These are phyloP conservation scores for Argyresthia goedartella DNA, from an alignment of 2,888 invertebrate genomes.

Conservation along the genomic window DNA sequence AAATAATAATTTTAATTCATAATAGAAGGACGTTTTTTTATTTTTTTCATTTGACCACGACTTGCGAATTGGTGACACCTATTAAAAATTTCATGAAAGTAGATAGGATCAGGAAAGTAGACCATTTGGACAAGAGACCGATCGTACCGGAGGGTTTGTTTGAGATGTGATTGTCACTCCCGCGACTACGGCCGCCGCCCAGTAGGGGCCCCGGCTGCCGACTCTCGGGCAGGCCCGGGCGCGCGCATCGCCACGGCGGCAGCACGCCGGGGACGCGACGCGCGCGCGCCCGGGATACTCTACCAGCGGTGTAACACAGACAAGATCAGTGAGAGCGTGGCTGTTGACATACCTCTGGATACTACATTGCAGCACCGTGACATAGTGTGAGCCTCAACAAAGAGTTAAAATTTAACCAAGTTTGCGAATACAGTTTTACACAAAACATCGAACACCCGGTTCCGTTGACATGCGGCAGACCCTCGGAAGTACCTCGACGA, in stretches of 20 bases:
- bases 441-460: no score
- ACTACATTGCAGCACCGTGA: neutral
- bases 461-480: no score
- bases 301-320: constrained; percentile 64
- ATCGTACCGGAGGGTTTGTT: neutral
- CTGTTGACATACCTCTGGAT: constrained; percentile 63
- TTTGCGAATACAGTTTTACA: no score
- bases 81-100: no score
- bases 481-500: neutral
- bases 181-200: constrained; percentile 50
- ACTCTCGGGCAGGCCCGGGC: constrained; percentile 56
- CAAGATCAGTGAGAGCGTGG: constrained; percentile 18
- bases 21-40: no score
- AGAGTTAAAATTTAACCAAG: no score
- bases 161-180: constrained; percentile 36
- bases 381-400: no score
- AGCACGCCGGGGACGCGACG: constrained; percentile 36
- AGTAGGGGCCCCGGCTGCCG: constrained; percentile 28
- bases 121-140: no score
- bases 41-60: no score
- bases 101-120: no score
- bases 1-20: no score
- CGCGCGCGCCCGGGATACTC: constrained; percentile 29
- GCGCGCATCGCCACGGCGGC: constrained; percentile 25
- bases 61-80: no score